phyloP scores from a whole-genome alignment of 2,888 invertebrate genomes.

The Cartodere bifasciata region DNA sequence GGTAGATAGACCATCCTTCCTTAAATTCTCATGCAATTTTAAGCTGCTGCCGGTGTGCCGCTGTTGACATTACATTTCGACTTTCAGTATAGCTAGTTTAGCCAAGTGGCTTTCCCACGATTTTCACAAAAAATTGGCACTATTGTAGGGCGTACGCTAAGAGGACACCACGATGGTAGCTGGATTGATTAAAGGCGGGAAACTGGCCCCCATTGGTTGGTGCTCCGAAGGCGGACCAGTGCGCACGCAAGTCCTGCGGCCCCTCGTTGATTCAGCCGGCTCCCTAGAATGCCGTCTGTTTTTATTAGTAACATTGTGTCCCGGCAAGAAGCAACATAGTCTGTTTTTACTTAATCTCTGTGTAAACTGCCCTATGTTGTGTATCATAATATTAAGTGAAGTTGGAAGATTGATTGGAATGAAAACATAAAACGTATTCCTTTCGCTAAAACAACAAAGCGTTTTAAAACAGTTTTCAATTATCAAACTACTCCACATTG shows the following conservation, averaged over 20 bases:
- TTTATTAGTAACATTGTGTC: constrained; percentile 40
- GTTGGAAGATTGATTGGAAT: constrained; percentile 38
- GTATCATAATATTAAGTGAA: constrained; percentile 62
- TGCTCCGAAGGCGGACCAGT: constrained; percentile 1
- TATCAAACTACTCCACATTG: constrained; percentile 26
- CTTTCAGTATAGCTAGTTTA: no score
- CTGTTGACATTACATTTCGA: constrained; percentile 24
- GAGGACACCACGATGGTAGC: constrained; percentile 12
- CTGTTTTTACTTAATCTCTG: constrained; percentile 50
- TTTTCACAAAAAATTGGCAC: constrained; percentile 20
- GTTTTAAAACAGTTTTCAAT: constrained; percentile 30
- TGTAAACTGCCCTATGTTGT: constrained; percentile 73
- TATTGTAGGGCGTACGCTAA: constrained; percentile 19
- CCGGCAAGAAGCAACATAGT: constrained; percentile 38
- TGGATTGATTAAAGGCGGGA: constrained; percentile 18
- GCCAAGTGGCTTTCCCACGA: constrained; percentile 19
- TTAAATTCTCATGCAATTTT: no score
- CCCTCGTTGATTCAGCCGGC: constrained; percentile 28
- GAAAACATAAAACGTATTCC: constrained; percentile 60
- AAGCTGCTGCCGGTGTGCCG: constrained; percentile 24
- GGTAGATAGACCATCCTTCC: constrained; percentile 24
- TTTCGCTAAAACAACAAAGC: constrained; percentile 32
- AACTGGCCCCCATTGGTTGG: constrained; percentile 2
- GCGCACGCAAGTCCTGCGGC: constrained; percentile 17
- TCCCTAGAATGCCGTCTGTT: constrained; percentile 38